Percentiles rank a stretch among this genome's conserved stretches.
phyloP scores from a whole-genome alignment of 2,797 vertebrate genomes.

The Pseudomugil gertrudae region DNA sequence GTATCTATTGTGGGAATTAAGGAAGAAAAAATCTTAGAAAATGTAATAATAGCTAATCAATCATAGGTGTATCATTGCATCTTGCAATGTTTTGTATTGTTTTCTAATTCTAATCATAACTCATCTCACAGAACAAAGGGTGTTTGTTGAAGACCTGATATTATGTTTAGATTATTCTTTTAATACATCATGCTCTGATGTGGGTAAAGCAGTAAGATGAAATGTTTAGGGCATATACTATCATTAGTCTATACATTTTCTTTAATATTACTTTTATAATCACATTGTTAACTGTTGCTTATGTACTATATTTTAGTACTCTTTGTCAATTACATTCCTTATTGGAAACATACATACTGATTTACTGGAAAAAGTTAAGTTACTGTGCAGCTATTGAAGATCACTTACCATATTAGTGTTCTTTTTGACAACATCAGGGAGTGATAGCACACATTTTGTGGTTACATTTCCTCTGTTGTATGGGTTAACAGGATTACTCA shows the following conservation, averaged over 20 bases:
- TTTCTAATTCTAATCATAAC: too few relatives aligned
- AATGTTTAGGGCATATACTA: background rate
- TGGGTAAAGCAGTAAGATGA: slow-evolving; percentile 9
- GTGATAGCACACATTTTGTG: slow-evolving; percentile 75
- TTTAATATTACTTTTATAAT: slow-evolving; percentile 7
- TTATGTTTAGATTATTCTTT: slow-evolving; percentile 11
- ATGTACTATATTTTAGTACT: background rate
- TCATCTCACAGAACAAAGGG: too few relatives aligned
- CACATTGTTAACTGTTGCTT: background rate
- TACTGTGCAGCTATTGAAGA: slow-evolving; percentile 10
- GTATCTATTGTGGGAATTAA: slow-evolving; percentile 75
- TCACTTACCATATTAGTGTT: slow-evolving; percentile 80
- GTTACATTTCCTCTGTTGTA: slow-evolving; percentile 76
- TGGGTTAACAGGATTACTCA: background rate
- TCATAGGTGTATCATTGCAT: slow-evolving; percentile 48
- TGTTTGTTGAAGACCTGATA: slow-evolving; percentile 12
- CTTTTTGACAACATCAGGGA: slow-evolving; percentile 81
- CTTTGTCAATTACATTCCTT: slow-evolving; percentile 13
- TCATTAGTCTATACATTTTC: too few relatives aligned
- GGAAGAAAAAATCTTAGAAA: slow-evolving; percentile 75
- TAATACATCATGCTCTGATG: background rate
- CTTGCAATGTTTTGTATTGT: background rate
- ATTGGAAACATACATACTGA: background rate
- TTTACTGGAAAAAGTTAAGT: slow-evolving; percentile 1
- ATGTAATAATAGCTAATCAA: slow-evolving; percentile 80